These are phyloP conservation scores for Drosophila nr. perissopoda DNA, from an alignment of 2,888 invertebrate genomes.

Conservation along the genomic window DNA sequence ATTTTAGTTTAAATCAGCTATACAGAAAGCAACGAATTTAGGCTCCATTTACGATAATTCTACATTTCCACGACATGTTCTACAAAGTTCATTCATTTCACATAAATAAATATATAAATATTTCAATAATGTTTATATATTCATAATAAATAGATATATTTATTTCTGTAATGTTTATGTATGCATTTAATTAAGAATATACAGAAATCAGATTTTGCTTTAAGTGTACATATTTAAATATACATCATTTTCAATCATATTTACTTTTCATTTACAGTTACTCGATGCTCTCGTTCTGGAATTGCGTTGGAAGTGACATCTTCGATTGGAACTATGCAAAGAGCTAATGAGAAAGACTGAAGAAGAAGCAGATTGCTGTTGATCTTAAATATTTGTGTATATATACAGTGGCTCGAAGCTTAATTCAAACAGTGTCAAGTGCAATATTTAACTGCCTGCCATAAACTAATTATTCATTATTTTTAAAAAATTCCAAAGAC, in stretches of 20 bases:
- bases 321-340: not conserved
- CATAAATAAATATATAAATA: no score
- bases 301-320: not conserved
- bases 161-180: no score
- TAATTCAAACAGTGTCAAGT: no score
- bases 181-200: not conserved
- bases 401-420: not conserved
- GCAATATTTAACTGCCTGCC: no score
- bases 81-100: no score
- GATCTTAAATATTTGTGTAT: not conserved
- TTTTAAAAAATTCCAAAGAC: no score
- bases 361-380: not conserved
- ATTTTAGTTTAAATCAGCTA: not conserved
- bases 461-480: no score
- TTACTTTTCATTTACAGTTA: not conserved
- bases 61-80: no score
- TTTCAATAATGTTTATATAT: no score
- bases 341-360: not conserved
- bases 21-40: not conserved
- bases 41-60: not conserved
- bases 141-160: not conserved
- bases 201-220: not conserved
- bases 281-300: not conserved
- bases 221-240: not conserved
- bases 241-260: not conserved